These are phyloP conservation scores for Bombus pyrosoma DNA, from an alignment of 1,140 invertebrate genomes.

Conservation along the genomic window DNA sequence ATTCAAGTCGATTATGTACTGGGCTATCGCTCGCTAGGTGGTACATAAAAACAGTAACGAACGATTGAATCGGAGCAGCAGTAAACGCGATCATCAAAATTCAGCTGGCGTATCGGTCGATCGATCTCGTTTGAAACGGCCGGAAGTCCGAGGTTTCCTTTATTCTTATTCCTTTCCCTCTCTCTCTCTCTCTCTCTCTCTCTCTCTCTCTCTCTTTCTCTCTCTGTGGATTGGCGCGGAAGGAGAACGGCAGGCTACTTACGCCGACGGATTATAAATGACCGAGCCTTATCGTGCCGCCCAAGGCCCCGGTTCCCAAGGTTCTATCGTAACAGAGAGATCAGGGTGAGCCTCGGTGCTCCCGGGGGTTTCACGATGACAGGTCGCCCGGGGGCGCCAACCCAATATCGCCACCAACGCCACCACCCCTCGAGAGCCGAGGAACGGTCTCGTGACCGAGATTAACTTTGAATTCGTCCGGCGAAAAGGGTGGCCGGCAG, in stretches of 20 bases:
- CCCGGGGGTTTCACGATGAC: slow-evolving; percentile 75
- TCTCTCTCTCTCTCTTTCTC: slow-evolving; percentile 16
- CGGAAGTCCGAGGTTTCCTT: slow-evolving; percentile 63
- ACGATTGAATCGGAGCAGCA: neutral
- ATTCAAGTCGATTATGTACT: too few relatives aligned
- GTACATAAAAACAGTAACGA: neutral
- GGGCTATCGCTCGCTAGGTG: neutral
- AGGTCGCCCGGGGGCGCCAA: slow-evolving; percentile 67
- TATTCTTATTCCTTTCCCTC: slow-evolving; percentile 40
- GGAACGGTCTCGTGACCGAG: slow-evolving; percentile 64
- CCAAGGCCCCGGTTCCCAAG: slow-evolving; percentile 68
- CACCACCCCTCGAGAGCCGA: slow-evolving; percentile 24
- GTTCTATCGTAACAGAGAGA: slow-evolving; percentile 73
- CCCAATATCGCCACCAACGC: slow-evolving; percentile 19
- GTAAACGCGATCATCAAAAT: slow-evolving; percentile 50
- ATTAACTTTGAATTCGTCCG: slow-evolving; percentile 73
- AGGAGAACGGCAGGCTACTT: slow-evolving; percentile 63
- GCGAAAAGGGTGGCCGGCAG: slow-evolving; percentile 13
- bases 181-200: slow-evolving; percentile 15
- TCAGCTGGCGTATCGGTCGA: slow-evolving; percentile 38
- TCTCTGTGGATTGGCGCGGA: slow-evolving; percentile 46
- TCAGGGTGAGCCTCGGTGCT: slow-evolving; percentile 69
- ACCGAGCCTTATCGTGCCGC: slow-evolving; percentile 73
- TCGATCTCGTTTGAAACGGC: slow-evolving; percentile 51
- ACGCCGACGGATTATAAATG: slow-evolving; percentile 76